A percentile compares a stretch with the other conserved stretches of the same genome.
These are phyloP conservation scores for Syngnathoides biaculeatus DNA, from an alignment of 2,113 vertebrate genomes.

Conservation along the genomic window DNA sequence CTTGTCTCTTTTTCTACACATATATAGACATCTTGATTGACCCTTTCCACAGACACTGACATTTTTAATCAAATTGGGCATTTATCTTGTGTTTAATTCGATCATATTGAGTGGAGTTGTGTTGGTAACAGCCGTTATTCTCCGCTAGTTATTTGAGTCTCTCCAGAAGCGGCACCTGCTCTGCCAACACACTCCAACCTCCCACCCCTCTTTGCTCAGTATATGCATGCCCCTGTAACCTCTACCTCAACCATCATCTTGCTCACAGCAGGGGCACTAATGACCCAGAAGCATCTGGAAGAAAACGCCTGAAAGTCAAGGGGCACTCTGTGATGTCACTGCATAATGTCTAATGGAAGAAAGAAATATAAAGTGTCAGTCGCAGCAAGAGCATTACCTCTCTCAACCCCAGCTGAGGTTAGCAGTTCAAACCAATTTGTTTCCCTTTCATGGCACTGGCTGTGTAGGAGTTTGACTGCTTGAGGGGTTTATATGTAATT, in stretches of 20 bases:
- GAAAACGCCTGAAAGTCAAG: slow-evolving; percentile 42
- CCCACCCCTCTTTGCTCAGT: neutral
- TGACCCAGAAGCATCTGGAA: slow-evolving; percentile 58
- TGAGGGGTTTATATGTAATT: neutral
- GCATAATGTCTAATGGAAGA: slow-evolving; percentile 46
- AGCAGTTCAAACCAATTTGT: slow-evolving; percentile 55
- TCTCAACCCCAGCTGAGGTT: slow-evolving; percentile 39
- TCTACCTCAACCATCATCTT: slow-evolving; percentile 24
- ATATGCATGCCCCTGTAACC: slow-evolving; percentile 6
- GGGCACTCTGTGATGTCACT: slow-evolving; percentile 64
- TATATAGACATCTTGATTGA: neutral
- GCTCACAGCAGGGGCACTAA: slow-evolving; percentile 45
- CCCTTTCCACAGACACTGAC: neutral
- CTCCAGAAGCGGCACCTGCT: slow-evolving; percentile 50
- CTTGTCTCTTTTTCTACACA: neutral
- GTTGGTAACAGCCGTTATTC: neutral
- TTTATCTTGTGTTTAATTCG: slow-evolving; percentile 7
- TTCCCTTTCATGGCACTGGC: neutral
- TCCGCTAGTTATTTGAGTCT: slow-evolving; percentile 30
- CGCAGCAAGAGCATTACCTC: slow-evolving; percentile 32
- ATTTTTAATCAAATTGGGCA: neutral
- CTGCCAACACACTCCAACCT: neutral
- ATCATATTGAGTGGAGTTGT: too few relatives aligned
- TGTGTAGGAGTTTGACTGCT: neutral
- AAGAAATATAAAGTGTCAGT: slow-evolving; percentile 43